Evolutionary conservation across 2,888 invertebrate species (phyloP).

Genomic region (Dasysyrphus albostriatus): DNA sequence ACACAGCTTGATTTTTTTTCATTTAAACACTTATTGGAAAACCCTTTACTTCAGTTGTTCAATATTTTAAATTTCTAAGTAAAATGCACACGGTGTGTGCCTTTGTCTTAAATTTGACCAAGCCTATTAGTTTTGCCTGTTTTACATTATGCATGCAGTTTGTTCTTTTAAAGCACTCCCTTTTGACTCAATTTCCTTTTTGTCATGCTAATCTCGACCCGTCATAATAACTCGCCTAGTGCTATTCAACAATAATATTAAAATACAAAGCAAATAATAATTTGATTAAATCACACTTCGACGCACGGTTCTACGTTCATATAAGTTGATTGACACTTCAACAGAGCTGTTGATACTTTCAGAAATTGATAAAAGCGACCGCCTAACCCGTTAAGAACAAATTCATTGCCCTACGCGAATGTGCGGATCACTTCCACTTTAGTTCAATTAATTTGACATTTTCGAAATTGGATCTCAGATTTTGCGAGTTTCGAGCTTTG

Average conservation of each 20-base stretch:
- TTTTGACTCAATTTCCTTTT: neutral
- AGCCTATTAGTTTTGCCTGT: too few species aligned
- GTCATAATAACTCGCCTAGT: neutral
- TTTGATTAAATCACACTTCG: conserved; percentile 3
- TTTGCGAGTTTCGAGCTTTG: neutral
- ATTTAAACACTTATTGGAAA: too few species aligned
- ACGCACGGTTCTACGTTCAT: neutral
- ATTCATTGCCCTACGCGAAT: neutral
- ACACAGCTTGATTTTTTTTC: too few species aligned
- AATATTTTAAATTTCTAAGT: too few species aligned
- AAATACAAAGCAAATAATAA: neutral
- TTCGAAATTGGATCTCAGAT: neutral
- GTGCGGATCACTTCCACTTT: neutral
- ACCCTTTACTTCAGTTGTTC: too few species aligned
- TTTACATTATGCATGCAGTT: too few species aligned
- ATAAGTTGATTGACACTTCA: neutral
- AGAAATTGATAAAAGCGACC: neutral
- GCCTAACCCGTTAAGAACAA: neutral
- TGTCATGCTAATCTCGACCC: neutral
- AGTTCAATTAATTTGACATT: conserved; percentile 8
- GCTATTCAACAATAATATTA: neutral
- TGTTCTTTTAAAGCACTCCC: neutral
- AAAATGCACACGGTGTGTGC: too few species aligned
- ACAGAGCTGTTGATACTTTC: neutral
- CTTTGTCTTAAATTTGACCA: too few species aligned